These are phyloP conservation scores for Dendrocopos noguchii DNA, from an alignment of 2,113 vertebrate genomes.

Conservation along the genomic window DNA sequence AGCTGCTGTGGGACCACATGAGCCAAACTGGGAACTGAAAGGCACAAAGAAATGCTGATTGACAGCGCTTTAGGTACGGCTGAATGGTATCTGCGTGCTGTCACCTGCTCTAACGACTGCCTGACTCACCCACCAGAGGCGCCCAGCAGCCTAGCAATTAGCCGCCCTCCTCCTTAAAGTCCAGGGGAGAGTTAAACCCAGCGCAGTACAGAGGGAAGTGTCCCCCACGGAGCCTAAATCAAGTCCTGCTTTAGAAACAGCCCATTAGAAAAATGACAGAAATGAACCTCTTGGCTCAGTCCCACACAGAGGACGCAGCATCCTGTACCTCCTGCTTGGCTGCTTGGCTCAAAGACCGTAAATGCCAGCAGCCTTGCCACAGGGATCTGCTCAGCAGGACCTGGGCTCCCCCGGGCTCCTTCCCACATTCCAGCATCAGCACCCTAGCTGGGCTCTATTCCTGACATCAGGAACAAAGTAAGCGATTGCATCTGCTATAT, in stretches of 20 bases:
- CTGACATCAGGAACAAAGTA: slow-evolving; percentile 39
- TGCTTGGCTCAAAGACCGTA: slow-evolving; percentile 7
- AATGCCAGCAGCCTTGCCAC: slow-evolving; percentile 11
- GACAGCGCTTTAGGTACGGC: neutral
- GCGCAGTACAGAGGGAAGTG: neutral
- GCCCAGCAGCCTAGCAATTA: slow-evolving; percentile 31
- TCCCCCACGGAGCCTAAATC: neutral
- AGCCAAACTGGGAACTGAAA: neutral
- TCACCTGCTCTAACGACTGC: neutral
- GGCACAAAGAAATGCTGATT: neutral
- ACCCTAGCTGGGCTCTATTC: neutral
- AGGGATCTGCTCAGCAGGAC: neutral
- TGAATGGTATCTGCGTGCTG: neutral
- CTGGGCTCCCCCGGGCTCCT: neutral
- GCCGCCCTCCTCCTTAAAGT: neutral
- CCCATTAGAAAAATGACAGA: neutral
- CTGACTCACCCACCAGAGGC: slow-evolving; percentile 18
- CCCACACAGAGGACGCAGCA: neutral
- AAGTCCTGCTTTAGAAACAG: slow-evolving; percentile 7
- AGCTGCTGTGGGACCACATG: neutral
- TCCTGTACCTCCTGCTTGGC: slow-evolving; percentile 23
- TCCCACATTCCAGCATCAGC: neutral
- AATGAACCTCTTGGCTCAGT: slow-evolving; percentile 2
- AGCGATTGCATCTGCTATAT: slow-evolving; percentile 64
- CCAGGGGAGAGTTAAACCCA: slow-evolving; percentile 18